Conservation (phyloP, 2,797 vertebrate genomes). For the Phataginus tricuspis region DNA sequence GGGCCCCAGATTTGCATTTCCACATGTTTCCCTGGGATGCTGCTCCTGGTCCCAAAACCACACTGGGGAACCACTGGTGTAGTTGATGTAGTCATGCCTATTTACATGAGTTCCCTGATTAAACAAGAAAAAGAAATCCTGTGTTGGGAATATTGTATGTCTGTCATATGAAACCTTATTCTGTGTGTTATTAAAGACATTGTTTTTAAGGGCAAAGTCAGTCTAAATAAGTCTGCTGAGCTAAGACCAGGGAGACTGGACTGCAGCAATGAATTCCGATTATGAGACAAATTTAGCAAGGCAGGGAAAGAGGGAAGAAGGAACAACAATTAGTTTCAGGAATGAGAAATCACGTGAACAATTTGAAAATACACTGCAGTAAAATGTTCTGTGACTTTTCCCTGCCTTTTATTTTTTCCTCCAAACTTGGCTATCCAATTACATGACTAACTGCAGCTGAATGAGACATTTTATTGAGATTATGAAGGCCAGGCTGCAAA, state of each 20-base stretch:
- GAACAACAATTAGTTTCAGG: slow-evolving; percentile 53
- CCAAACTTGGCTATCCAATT: slow-evolving; percentile 41
- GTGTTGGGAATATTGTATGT: not conserved
- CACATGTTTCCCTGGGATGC: not conserved
- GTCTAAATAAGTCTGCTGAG: slow-evolving; percentile 45
- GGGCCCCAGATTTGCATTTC: not conserved
- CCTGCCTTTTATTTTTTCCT: not conserved
- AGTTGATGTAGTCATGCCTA: not conserved
- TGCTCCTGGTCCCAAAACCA: not conserved
- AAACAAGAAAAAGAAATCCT: not conserved
- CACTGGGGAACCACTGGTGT: not conserved
- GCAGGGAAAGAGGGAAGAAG: not conserved
- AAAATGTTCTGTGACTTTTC: slow-evolving; percentile 64
- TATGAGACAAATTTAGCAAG: not conserved
- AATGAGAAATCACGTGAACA: not conserved
- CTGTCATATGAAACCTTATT: not conserved
- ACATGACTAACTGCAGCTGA: slow-evolving; percentile 47
- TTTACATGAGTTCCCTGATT: not conserved
- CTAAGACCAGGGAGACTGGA: not conserved
- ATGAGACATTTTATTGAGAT: slow-evolving; percentile 59
- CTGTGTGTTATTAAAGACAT: not conserved
- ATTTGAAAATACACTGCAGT: not conserved
- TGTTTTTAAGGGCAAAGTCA: not conserved
- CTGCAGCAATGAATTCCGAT: slow-evolving; percentile 46
- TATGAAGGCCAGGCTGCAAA: not conserved